phyloP scores from a whole-genome alignment of 2,888 invertebrate species.

The Tricholauxania praeusta region DNA sequence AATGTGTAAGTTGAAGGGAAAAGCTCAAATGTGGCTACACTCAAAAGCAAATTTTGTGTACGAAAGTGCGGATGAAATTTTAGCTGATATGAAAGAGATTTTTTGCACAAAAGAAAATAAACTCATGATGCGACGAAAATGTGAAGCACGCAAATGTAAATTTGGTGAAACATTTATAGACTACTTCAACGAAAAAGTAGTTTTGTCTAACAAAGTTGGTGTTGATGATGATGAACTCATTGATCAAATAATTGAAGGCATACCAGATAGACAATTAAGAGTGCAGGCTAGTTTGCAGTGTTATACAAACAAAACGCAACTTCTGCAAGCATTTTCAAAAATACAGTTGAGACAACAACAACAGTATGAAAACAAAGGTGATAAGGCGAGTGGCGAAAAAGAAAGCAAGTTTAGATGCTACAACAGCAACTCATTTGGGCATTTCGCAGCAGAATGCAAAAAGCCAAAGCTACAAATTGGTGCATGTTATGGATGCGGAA shows the following conservation, averaged over 20 bases:
- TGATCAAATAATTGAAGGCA: conserved; percentile 39
- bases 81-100: conserved; percentile 14
- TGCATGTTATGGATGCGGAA: conserved; percentile 43
- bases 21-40: conserved; percentile 37
- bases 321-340: too few relatives aligned
- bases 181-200: conserved; percentile 35
- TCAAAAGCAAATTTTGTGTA: conserved; percentile 31
- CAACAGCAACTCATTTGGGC: conserved; percentile 40
- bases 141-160: conserved; percentile 11
- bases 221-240: conserved; percentile 37
- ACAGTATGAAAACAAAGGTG: too few relatives aligned
- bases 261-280: conserved; percentile 30
- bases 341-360: too few relatives aligned
- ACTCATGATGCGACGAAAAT: background rate
- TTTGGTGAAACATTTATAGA: conserved; percentile 4
- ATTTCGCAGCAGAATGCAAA: conserved; percentile 35
- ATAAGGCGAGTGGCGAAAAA: too few relatives aligned
- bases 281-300: conserved; percentile 36
- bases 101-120: conserved; percentile 26
- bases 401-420: conserved; percentile 34
- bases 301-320: too few relatives aligned
- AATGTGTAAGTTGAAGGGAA: too few relatives aligned
- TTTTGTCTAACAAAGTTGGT: conserved; percentile 20
- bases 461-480: conserved; percentile 40
- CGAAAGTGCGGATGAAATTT: background rate